A percentile compares a stretch with the other conserved stretches of the same genome.
phyloP scores from a whole-genome alignment of 2,113 vertebrate genomes.

The Scytalopus superciliaris region DNA sequence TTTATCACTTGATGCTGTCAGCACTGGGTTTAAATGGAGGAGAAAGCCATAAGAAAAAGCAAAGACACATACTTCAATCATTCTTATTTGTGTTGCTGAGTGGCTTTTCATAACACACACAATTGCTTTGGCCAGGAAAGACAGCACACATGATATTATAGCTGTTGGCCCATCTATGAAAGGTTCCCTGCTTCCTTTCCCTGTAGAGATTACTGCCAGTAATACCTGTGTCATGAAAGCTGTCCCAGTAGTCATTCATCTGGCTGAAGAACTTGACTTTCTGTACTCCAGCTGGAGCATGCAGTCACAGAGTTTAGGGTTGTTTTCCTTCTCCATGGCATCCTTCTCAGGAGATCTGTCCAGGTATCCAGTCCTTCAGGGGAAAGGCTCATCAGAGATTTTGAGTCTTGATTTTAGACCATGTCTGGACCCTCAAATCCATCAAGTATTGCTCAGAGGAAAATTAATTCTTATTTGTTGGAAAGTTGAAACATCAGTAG shows the following conservation, averaged over 20 bases:
- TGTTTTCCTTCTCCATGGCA: not conserved
- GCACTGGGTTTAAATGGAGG: not conserved
- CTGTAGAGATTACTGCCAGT: not conserved
- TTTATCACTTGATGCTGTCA: not conserved
- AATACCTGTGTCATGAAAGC: not conserved
- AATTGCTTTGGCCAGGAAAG: not conserved
- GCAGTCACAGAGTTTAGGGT: not conserved
- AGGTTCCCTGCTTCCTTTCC: not conserved
- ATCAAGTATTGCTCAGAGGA: not conserved
- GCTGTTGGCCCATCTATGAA: not conserved
- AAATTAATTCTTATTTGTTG: not conserved
- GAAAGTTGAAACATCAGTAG: not conserved
- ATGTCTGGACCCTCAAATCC: not conserved
- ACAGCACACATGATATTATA: accelerated
- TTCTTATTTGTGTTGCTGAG: not conserved
- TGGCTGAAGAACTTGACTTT: not conserved
- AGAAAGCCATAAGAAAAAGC: not conserved
- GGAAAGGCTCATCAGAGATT: not conserved
- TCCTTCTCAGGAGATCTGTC: not conserved
- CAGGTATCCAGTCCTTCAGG: not conserved
- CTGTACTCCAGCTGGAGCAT: not conserved
- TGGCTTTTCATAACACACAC: not conserved
- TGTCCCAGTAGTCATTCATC: not conserved
- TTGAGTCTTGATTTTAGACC: not conserved
- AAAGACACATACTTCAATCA: not conserved